Evolutionary conservation across 2,797 vertebrate genomes (phyloP).

Genomic region (Hylomyscus alleni): DNA sequence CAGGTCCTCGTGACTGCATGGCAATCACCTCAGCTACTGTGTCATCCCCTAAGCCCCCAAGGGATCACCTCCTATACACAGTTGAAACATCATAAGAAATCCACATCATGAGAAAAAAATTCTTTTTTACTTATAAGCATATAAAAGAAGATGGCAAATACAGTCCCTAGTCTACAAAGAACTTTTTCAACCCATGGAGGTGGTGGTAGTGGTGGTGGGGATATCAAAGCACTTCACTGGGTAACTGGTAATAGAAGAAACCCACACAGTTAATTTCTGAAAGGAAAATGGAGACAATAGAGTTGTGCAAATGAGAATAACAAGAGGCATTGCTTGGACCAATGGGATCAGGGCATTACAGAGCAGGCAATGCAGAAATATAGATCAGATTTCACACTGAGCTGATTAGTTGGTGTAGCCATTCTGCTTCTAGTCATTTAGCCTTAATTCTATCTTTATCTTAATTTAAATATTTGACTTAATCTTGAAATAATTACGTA

Average conservation of each 20-base stretch:
- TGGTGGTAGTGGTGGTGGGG: neutral
- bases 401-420: neutral
- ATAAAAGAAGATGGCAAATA: neutral
- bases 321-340: neutral
- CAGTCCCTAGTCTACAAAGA: neutral
- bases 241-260: slow-evolving; percentile 21
- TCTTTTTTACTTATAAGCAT: neutral
- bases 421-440: slow-evolving; percentile 48
- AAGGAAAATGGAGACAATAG: neutral
- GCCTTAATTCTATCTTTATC: slow-evolving; percentile 49
- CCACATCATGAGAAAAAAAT: neutral
- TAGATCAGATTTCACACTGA: neutral
- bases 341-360: neutral
- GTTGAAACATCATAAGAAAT: neutral
- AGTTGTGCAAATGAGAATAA: neutral
- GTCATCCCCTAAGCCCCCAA: neutral
- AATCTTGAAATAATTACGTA: slow-evolving; percentile 56
- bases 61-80: neutral
- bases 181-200: slow-evolving; percentile 12
- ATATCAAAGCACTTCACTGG: neutral
- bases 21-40: neutral
- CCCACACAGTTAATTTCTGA: neutral
- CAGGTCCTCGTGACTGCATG: too few relatives aligned
- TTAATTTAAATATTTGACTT: slow-evolving; percentile 68
- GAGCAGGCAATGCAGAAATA: neutral